Percentiles rank a stretch among this genome's conserved stretches.
These are phyloP conservation scores for Aphrocallistes beatrix DNA, from an alignment of 37 sponge, comb jelly and placozoan species.

Conservation along the genomic window DNA sequence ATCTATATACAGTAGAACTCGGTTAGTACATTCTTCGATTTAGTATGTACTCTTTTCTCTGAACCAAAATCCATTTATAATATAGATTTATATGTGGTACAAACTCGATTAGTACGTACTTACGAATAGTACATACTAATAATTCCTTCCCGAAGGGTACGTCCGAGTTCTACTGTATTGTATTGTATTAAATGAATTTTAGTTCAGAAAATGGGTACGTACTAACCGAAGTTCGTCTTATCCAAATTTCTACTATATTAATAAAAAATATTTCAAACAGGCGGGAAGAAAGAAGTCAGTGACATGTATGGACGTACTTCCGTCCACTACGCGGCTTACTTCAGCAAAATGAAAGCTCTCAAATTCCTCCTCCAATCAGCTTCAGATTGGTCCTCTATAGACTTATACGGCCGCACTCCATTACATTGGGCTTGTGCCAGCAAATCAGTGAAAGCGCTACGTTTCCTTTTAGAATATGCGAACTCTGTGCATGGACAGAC, in stretches of 20 bases:
- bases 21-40: too few species aligned
- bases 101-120: too few species aligned
- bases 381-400: conserved; percentile 55
- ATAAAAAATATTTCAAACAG: not conserved
- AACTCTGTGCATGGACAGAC: conserved; percentile 26
- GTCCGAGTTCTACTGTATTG: too few species aligned
- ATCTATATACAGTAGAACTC: too few species aligned
- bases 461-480: conserved; percentile 52
- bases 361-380: conserved; percentile 68
- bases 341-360: conserved; percentile 56
- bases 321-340: conserved; percentile 84
- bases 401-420: conserved; percentile 62
- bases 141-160: too few species aligned
- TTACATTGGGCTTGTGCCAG: conserved; percentile 67
- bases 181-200: too few species aligned
- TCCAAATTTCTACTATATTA: not conserved
- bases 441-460: conserved; percentile 42
- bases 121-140: too few species aligned
- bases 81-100: too few species aligned
- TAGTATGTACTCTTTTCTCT: too few species aligned
- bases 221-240: too few species aligned
- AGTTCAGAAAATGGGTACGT: too few species aligned
- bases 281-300: conserved; percentile 15
- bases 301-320: conserved; percentile 68
- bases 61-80: too few species aligned